Base-by-base conservation (phyloP, 2,797 vertebrate species). In the Malacoraja senta region DNA sequence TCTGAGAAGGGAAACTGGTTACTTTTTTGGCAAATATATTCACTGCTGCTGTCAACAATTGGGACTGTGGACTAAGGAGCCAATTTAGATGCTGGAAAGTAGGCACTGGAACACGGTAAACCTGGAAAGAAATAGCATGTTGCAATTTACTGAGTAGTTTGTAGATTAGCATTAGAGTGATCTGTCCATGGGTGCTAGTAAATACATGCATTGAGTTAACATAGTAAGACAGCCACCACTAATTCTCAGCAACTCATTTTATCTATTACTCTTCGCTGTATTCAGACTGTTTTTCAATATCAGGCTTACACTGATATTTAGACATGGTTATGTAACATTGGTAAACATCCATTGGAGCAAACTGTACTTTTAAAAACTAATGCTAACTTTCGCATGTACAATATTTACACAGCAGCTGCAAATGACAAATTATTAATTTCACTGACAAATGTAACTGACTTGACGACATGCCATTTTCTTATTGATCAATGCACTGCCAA, bases 321-420 rank as follows among this genome's bases (percentile, higher is more conserved):
- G 94, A 95, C 95, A 94, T 88, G 35, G 44, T 92, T 74, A 76
- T n/a, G 94, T 93, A 94, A 95, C 93, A 93, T 91, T 95, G 79
- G 95, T 95, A 94, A 96, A 96, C 95, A 95, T 95, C 93, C 94
- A 94, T 95, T 63, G 92, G 94, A 94, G 95, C 95, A 95, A 93
- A 94, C 17, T 65, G 94, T 95, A n/a, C 93, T 95, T 95, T 94
- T 94, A 93, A 95, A 95, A 94, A 96, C 96, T 96, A 97, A 97
- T 96, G 96, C 97, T 96, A 95, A 95, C 95, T 96, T 96, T 96
- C 95, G 95, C 95, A 97, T 96, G 96, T 96, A 96, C 95, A 97
- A 95, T 96, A 97, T 97, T 96, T 97, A 97, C 97, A 97, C 93
- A 94, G 96, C 94, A 95, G 95, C 96, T 94, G 94, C 95, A 95